Conservation (phyloP, 2,797 vertebrate genomes). For the Neosalanx taihuensis region DNA sequence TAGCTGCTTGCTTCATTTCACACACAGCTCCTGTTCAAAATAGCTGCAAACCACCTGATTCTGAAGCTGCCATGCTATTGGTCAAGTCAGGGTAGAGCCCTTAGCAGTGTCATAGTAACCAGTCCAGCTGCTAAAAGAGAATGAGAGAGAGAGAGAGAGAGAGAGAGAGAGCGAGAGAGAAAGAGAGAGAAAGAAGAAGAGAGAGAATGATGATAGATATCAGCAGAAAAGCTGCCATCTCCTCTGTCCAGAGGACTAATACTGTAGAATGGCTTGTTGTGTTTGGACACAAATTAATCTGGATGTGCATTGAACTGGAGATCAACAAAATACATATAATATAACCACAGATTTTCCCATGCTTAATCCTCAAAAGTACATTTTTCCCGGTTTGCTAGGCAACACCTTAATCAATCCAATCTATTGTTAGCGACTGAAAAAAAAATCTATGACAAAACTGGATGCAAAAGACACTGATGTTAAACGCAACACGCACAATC, state of each 20-base stretch:
- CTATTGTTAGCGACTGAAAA: too few species aligned
- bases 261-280: neutral
- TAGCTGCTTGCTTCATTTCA: constrained; percentile 73
- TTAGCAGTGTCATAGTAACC: constrained; percentile 71
- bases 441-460: too few species aligned
- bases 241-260: neutral
- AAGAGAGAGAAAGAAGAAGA: constrained; percentile 13
- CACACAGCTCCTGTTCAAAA: constrained; percentile 72
- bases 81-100: constrained; percentile 48
- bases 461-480: too few species aligned
- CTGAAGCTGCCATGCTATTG: constrained; percentile 52
- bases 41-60: constrained; percentile 69
- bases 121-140: constrained; percentile 44
- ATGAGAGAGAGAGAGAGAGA: constrained; percentile 5
- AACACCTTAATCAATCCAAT: neutral
- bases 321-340: neutral
- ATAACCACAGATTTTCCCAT: too few species aligned
- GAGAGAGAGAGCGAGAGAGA: constrained; percentile 12
- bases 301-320: neutral
- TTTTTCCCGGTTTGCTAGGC: neutral
- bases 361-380: neutral
- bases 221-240: constrained; percentile 10
- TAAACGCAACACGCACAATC: too few species aligned
- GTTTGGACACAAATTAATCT: neutral
- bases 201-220: constrained; percentile 6